phyloP scores from a whole-genome alignment of 2,113 vertebrate species.

The Collichthys lucidus region DNA sequence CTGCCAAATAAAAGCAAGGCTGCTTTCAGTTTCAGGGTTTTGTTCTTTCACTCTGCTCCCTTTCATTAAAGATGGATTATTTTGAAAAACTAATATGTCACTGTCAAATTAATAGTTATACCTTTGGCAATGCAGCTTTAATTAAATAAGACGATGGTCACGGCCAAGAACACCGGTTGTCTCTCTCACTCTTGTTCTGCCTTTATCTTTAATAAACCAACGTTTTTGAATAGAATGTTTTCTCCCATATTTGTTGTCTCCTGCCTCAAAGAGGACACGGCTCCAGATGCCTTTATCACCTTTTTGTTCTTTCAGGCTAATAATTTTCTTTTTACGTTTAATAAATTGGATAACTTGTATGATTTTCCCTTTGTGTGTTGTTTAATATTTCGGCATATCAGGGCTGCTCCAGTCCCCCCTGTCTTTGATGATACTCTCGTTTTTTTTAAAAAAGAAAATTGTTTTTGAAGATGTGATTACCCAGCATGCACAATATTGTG shows the following conservation, averaged over 20 bases:
- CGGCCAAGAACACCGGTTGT: not conserved
- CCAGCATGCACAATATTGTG: not conserved
- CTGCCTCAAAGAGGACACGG: not conserved
- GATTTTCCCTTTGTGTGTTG: constrained; percentile 12
- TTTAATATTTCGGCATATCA: not conserved
- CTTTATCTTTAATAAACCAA: not conserved
- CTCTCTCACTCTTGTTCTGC: constrained; percentile 1
- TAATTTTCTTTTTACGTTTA: not conserved
- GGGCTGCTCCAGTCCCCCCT: not conserved
- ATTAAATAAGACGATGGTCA: constrained; percentile 37
- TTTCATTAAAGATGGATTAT: constrained; percentile 38
- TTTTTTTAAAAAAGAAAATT: too few species aligned
- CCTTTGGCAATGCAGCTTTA: constrained; percentile 32
- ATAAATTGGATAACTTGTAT: constrained; percentile 17
- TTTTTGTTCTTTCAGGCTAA: not conserved
- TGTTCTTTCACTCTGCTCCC: constrained; percentile 4
- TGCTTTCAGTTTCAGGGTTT: constrained; percentile 7
- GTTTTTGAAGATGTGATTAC: not conserved
- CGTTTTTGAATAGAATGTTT: not conserved
- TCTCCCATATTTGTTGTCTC: not conserved
- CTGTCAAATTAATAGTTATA: constrained; percentile 21
- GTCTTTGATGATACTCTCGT: not conserved
- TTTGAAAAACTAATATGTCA: constrained; percentile 30
- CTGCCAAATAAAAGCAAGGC: constrained; percentile 32
- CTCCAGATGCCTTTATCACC: not conserved